Evolutionary conservation across 37 sponge, comb jelly and placozoan genomes (phyloP), one percentile per base, ranked within the genome.

Genomic region (Halisarca cf. caerulea): DNA sequence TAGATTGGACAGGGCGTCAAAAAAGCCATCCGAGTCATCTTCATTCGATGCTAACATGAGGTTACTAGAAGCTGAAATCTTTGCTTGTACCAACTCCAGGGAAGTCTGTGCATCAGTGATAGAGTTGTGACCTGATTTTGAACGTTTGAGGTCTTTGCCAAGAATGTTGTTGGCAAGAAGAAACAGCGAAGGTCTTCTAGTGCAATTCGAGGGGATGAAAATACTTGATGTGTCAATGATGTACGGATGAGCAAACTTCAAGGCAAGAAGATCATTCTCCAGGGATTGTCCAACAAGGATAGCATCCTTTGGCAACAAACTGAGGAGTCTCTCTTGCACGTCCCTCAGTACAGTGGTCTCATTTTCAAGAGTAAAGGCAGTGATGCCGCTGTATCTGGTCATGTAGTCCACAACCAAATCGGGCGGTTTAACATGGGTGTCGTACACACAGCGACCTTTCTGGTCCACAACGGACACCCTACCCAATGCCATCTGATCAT

Each of bases 271-370:
- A 60, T 99, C 99, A 78, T 96, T 99, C 90, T 99, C 97, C 8
- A 99, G 86, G 11, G 99, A 99, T 61, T 99, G 99, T 27, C 99
- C 99, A 44, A 93, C 86, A 28, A 99, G 58, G 34, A 99, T 91
- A 59, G 87, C 90, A 24, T 89, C 60, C 0, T 83, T 58, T 0
- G 97, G 95, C 27, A 99, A 62, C 7, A 96, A 41, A 7, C 28
- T 17, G 21, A 21, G 27, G 34, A 99, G 43, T 36, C 91, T 78
- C 36, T 79, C 33, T n/a, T 97, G 92, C 0, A 99, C 99, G 39
- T 94, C 89, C 2, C 54, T 47, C 74, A 99, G 41, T 24, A 87
- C 86, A 59, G 91, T 95, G 8, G 90, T 89, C 34, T 96, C 97
- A 70, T 87, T 89, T 18, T 79, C 58, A 38, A 99, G 85, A 0